These are phyloP conservation scores for Helobdella robusta DNA, from an alignment of 2,888 invertebrate genomes.

Conservation along the genomic window DNA sequence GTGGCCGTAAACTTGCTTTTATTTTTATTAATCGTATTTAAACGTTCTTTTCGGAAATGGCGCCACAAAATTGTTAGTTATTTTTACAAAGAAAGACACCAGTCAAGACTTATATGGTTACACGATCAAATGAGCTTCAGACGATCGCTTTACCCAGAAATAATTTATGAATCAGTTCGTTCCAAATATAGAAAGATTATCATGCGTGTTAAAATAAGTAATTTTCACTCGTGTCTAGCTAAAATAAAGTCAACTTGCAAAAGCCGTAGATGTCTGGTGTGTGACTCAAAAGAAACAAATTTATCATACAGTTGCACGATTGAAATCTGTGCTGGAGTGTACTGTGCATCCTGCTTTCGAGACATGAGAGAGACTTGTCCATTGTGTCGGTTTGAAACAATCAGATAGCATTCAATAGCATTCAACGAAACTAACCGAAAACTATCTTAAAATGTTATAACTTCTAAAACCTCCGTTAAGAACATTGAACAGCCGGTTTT, in stretches of 20 bases:
- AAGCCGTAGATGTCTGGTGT: neutral
- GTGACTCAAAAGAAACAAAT: neutral
- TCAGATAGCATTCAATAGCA: no score
- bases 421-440: no score
- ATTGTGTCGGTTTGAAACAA: neutral
- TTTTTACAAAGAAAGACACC: constrained; percentile 8
- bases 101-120: constrained; percentile 10
- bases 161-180: neutral
- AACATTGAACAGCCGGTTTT: no score
- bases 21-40: neutral
- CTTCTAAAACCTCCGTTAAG: no score
- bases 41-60: neutral
- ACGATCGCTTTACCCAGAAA: neutral
- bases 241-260: neutral
- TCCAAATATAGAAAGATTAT: neutral
- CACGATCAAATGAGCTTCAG: constrained; percentile 6
- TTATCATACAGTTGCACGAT: neutral
- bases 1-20: neutral
- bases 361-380: neutral
- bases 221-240: neutral
- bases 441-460: no score
- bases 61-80: neutral
- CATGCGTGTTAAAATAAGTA: neutral
- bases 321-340: neutral
- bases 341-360: neutral